Percentiles rank a stretch among this genome's conserved stretches.
Conservation (phyloP, 2,797 vertebrate genomes). For the Dryobates pubescens region DNA sequence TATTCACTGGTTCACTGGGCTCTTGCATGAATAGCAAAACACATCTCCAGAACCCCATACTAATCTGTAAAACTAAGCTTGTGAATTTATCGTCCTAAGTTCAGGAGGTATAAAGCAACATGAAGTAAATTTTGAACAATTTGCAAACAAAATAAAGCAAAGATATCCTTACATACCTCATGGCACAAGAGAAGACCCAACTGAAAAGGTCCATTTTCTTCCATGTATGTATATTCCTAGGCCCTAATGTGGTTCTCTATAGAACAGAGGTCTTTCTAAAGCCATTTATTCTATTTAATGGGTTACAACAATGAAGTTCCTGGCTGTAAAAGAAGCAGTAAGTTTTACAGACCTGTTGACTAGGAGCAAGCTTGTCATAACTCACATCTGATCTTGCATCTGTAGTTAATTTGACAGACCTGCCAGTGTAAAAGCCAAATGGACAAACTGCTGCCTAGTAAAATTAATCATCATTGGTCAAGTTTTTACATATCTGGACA, state of each 20-base stretch:
- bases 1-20: background rate
- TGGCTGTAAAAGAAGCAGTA: background rate
- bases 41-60: background rate
- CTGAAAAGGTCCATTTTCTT: background rate
- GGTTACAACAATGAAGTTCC: background rate
- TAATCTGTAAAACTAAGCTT: background rate
- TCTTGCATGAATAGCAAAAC: background rate
- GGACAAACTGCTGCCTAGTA: background rate
- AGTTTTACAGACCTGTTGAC: background rate
- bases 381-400: background rate
- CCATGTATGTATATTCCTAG: background rate
- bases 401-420: background rate
- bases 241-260: background rate
- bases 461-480: background rate
- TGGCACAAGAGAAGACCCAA: background rate
- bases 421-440: background rate
- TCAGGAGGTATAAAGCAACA: background rate
- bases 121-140: background rate
- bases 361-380: background rate
- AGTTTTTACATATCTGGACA: background rate
- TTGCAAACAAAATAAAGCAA: background rate
- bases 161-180: background rate
- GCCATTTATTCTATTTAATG: background rate
- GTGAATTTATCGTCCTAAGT: background rate
- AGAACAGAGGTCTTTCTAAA: background rate